phyloP scores from a whole-genome alignment of 2,888 invertebrate species.

The Drosophila atroscutellata region DNA sequence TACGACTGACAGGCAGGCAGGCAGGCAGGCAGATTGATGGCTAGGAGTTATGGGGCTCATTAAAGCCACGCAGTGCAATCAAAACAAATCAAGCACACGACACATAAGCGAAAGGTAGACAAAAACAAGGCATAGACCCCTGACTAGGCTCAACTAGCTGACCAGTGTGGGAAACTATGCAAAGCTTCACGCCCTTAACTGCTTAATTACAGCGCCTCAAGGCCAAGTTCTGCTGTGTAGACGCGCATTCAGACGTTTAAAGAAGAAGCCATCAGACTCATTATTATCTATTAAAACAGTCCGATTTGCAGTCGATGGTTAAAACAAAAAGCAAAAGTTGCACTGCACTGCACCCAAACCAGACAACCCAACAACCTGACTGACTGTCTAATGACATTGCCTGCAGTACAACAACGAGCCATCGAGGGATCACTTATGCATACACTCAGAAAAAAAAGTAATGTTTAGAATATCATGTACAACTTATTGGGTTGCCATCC shows the following conservation, averaged over 20 bases:
- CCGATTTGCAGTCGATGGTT: constrained; percentile 52
- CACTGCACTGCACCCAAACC: constrained; percentile 16
- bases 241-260: not conserved
- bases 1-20: constrained; percentile 37
- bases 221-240: constrained; percentile 43
- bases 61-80: constrained; percentile 78
- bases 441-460: not conserved
- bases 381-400: constrained; percentile 78
- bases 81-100: constrained; percentile 79
- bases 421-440: not conserved
- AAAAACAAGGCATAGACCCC: constrained; percentile 5
- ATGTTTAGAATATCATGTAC: not conserved
- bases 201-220: constrained; percentile 79
- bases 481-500: not conserved
- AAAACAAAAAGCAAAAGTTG: constrained; percentile 49
- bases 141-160: constrained; percentile 46
- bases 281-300: constrained; percentile 79
- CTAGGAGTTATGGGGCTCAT: constrained; percentile 62
- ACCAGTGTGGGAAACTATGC: constrained; percentile 69
- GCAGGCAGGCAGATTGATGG: constrained; percentile 62
- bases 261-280: constrained; percentile 54
- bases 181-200: constrained; percentile 68
- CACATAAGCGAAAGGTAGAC: constrained; percentile 49
- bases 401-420: constrained; percentile 5
- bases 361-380: constrained; percentile 45